Evolutionary conservation across 2,888 invertebrate species (phyloP).

Genomic region (Atherix ibis): DNA sequence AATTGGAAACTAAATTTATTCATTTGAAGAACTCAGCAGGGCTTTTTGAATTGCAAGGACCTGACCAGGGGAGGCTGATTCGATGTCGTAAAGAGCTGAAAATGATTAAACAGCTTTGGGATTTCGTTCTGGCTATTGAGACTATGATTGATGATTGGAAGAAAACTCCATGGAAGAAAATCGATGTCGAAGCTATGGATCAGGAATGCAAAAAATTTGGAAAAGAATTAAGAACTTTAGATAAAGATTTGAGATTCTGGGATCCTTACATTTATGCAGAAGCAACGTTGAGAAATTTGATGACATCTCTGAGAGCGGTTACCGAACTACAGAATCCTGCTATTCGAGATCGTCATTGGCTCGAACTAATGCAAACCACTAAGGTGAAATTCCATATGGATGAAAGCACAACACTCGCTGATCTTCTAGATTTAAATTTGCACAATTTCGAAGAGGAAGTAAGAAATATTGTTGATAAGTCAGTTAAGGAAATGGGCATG

Average conservation of each 20-base stretch:
- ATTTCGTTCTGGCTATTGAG: conserved; percentile 65
- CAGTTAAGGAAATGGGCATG: conserved; percentile 94
- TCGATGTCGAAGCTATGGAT: conserved; percentile 89
- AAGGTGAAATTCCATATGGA: conserved; percentile 42
- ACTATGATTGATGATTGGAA: conserved; percentile 85
- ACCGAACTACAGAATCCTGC: conserved; percentile 90
- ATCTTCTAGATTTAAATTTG: conserved; percentile 70
- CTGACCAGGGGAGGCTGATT: conserved; percentile 65
- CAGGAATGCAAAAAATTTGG: conserved; percentile 85
- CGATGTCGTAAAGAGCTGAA: conserved; percentile 61
- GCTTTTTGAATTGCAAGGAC: conserved; percentile 73
- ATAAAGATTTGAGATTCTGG: conserved; percentile 66
- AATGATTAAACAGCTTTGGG: conserved; percentile 71
- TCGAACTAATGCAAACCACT: conserved; percentile 82
- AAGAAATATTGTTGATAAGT: conserved; percentile 87
- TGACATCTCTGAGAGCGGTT: conserved; percentile 83
- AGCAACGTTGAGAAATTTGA: conserved; percentile 72
- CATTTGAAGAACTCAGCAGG: conserved; percentile 55
- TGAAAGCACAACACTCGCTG: conserved; percentile 63
- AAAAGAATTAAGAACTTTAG: conserved; percentile 63
- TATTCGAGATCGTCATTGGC: conserved; percentile 86
- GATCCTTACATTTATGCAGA: conserved; percentile 70
- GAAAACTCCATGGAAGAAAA: conserved; percentile 81
- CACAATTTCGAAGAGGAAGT: conserved; percentile 93
- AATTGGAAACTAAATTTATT: conserved; percentile 51